Percentiles rank a stretch among this genome's conserved stretches.
Evolutionary conservation across 2,113 vertebrate species (phyloP).

Genomic region (Brienomyrus longianalis): DNA sequence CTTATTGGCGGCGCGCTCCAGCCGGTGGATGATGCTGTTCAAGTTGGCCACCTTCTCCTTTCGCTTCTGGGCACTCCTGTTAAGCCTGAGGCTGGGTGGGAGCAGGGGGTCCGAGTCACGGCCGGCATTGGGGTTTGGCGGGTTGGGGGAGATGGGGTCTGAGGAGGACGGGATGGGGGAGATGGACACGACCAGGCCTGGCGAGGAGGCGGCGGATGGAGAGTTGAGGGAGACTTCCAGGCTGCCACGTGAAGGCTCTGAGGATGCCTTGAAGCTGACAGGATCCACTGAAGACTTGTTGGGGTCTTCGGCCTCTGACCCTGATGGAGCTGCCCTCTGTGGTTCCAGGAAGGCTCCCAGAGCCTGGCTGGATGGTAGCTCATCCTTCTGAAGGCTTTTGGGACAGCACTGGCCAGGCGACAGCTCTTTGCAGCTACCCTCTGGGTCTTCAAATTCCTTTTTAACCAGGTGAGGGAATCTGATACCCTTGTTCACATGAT

Average conservation of each 20-base stretch:
- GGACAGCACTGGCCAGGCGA: slow-evolving; percentile 33
- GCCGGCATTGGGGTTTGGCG: slow-evolving; percentile 30
- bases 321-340: slow-evolving; percentile 44
- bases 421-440: slow-evolving; percentile 30
- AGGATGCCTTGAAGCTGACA: slow-evolving; percentile 77
- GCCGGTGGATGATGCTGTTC: slow-evolving; percentile 95
- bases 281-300: slow-evolving; percentile 65
- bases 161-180: slow-evolving; percentile 83
- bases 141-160: slow-evolving; percentile 77
- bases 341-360: slow-evolving; percentile 42
- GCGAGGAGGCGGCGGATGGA: slow-evolving; percentile 80
- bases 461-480: slow-evolving; percentile 50
- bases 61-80: slow-evolving; percentile 79
- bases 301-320: slow-evolving; percentile 52
- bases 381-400: slow-evolving; percentile 54
- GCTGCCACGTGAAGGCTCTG: slow-evolving; percentile 78
- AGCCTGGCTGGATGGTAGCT: slow-evolving; percentile 40
- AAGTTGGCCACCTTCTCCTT: slow-evolving; percentile 98
- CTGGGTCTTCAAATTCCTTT: slow-evolving; percentile 52
- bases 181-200: slow-evolving; percentile 77
- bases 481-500: slow-evolving; percentile 48
- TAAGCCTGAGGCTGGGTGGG: slow-evolving; percentile 69
- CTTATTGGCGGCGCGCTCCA: slow-evolving; percentile 88
- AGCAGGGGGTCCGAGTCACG: slow-evolving; percentile 44
- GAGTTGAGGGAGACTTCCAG: slow-evolving; percentile 85